phyloP scores from a whole-genome alignment of 2,888 invertebrate genomes.

The Polia nebulosa region DNA sequence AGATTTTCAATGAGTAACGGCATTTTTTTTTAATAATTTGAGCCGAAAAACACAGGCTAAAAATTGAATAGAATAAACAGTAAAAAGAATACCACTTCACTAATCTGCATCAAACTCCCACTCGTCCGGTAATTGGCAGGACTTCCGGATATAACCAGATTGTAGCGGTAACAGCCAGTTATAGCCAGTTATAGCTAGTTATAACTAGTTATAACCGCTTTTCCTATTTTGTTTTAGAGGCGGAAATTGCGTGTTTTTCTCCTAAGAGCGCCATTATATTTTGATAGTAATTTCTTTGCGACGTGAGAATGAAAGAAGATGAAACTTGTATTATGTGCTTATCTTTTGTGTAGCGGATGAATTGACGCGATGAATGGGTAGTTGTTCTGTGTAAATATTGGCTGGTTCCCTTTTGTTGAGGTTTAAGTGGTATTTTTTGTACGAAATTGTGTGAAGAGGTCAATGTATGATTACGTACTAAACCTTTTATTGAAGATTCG shows the following conservation, averaged over 20 bases:
- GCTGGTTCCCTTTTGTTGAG: constrained; percentile 25
- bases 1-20: too few species aligned
- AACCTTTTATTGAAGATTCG: neutral
- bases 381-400: constrained; percentile 37
- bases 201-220: constrained; percentile 52
- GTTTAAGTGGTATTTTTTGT: constrained; percentile 23
- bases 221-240: constrained; percentile 52
- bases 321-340: constrained; percentile 31
- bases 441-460: constrained; percentile 11
- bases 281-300: constrained; percentile 33
- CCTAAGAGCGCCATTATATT: constrained; percentile 39
- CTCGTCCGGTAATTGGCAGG: constrained; percentile 75
- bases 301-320: constrained; percentile 14
- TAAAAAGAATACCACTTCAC: constrained; percentile 42
- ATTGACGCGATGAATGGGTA: constrained; percentile 26
- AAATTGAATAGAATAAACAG: neutral
- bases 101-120: constrained; percentile 65
- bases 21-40: too few species aligned
- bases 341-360: constrained; percentile 37
- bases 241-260: constrained; percentile 35
- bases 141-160: constrained; percentile 69
- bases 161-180: constrained; percentile 64
- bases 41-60: too few species aligned
- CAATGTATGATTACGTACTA: neutral
- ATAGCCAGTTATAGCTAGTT: constrained; percentile 46